Conservation (phyloP, 1,140 invertebrate species). For the Leptinotarsa texana region DNA sequence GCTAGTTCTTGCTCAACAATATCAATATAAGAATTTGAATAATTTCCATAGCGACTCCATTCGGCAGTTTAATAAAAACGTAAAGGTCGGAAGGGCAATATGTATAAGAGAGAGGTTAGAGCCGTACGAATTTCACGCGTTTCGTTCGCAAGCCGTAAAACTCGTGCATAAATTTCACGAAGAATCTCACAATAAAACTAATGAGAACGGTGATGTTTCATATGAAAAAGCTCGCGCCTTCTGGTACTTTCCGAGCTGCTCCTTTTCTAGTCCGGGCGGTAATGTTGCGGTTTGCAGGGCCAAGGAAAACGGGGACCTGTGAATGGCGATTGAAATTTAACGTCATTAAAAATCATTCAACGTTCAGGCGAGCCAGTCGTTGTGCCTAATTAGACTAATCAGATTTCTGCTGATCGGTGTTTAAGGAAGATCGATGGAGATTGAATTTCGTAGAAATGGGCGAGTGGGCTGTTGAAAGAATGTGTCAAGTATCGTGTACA, state of each 20-base stretch:
- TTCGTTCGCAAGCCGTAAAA: background rate
- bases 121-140: background rate
- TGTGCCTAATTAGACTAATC: background rate
- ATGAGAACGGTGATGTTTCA: background rate
- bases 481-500: too few relatives aligned
- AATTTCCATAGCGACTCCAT: too few relatives aligned
- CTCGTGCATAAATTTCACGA: constrained; percentile 1
- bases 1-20: too few relatives aligned
- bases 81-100: background rate
- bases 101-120: background rate
- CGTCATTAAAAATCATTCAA: background rate
- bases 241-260: background rate
- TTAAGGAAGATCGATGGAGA: too few relatives aligned
- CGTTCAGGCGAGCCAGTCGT: background rate
- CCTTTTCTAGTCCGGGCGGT: background rate
- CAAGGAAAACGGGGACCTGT: background rate
- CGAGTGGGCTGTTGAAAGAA: too few relatives aligned
- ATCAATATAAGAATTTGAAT: too few relatives aligned
- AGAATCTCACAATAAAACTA: constrained; percentile 8
- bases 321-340: background rate
- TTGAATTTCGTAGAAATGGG: too few relatives aligned
- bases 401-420: too few relatives aligned
- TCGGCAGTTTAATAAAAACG: background rate
- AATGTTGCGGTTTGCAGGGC: background rate
- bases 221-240: background rate